These are phyloP conservation scores for Sphaerophoria rueppellii DNA, from an alignment of 2,888 invertebrate species.

Conservation along the genomic window DNA sequence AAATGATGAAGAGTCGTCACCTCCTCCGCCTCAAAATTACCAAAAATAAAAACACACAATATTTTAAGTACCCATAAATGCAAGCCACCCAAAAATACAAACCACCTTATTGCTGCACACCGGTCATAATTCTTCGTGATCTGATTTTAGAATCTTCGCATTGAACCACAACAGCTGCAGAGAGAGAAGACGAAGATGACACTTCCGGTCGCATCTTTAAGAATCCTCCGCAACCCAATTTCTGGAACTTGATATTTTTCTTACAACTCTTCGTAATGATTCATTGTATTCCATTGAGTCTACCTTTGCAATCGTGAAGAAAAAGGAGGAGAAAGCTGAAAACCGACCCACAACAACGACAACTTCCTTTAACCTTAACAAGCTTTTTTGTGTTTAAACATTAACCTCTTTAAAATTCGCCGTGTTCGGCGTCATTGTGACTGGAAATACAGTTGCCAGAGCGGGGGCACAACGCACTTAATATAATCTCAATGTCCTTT, in stretches of 20 bases:
- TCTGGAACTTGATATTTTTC: neutral
- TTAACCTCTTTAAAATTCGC: constrained; percentile 58
- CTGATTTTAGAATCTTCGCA: constrained; percentile 26
- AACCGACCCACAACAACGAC: neutral
- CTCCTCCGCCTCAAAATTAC: constrained; percentile 25
- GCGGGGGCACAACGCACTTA: constrained; percentile 15
- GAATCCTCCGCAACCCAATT: neutral
- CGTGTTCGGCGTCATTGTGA: neutral
- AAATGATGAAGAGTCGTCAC: constrained; percentile 22
- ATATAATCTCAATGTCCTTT: constrained; percentile 55
- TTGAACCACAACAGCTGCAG: constrained; percentile 9
- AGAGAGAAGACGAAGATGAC: neutral
- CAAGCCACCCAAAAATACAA: constrained; percentile 1
- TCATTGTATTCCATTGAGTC: constrained; percentile 38
- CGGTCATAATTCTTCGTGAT: constrained; percentile 26
- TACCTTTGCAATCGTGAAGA: neutral
- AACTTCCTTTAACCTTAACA: constrained; percentile 60
- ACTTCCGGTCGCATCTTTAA: constrained; percentile 38
- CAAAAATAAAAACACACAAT: constrained; percentile 5
- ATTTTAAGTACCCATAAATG: constrained; percentile 37
- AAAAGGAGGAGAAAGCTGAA: constrained; percentile 63
- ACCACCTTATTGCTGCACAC: constrained; percentile 16
- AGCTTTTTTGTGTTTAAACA: constrained; percentile 44
- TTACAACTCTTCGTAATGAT: constrained; percentile 37
- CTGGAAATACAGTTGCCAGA: constrained; percentile 32